A percentile compares a stretch with the other conserved stretches of the same genome.
These are phyloP conservation scores for Norana najaformis DNA, from an alignment of 2,888 invertebrate genomes.

Conservation along the genomic window DNA sequence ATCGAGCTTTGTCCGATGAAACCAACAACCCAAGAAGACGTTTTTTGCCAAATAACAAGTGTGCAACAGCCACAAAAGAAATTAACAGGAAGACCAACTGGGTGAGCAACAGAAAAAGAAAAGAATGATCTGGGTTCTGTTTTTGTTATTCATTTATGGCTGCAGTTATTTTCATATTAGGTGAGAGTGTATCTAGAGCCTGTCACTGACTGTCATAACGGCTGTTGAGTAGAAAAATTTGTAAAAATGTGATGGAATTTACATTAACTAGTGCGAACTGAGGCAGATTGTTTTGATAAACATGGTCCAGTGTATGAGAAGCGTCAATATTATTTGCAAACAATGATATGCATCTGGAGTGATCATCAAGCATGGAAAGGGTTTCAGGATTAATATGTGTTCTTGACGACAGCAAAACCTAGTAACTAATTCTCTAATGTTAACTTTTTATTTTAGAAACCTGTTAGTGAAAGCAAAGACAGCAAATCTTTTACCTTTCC, in stretches of 20 bases:
- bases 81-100: neutral
- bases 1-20: neutral
- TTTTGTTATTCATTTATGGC: neutral
- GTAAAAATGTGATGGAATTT: too few relatives aligned
- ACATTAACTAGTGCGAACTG: too few relatives aligned
- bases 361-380: neutral
- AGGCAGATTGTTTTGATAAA: neutral
- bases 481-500: neutral
- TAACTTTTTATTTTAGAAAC: slow-evolving; percentile 17
- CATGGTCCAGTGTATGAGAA: neutral
- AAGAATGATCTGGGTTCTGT: neutral
- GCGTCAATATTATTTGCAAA: neutral
- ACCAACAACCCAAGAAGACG: neutral
- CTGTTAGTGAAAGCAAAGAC: neutral
- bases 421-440: neutral
- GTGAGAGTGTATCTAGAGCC: neutral
- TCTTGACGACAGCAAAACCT: neutral
- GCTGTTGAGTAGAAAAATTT: neutral
- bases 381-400: neutral
- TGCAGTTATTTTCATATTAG: neutral
- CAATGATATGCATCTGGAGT: neutral
- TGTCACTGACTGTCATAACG: neutral
- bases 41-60: neutral
- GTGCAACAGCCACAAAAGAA: neutral
- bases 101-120: neutral